phyloP scores from a whole-genome alignment of 2,797 vertebrate genomes.

The Apodemus agrarius region DNA sequence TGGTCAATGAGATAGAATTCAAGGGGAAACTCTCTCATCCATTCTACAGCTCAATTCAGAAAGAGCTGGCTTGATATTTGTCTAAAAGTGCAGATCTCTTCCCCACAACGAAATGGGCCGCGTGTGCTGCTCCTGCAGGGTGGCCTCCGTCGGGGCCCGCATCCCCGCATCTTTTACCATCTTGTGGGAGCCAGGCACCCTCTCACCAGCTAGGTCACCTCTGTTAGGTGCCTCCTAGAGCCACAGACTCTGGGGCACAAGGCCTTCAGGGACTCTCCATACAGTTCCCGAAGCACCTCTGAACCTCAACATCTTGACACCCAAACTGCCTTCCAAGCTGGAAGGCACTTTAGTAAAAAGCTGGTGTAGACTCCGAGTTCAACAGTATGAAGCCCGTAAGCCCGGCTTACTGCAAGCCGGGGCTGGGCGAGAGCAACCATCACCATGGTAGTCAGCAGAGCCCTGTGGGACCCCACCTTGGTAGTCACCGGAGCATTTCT shows the following conservation, averaged over 20 bases:
- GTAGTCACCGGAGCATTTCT: neutral
- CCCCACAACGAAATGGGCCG: neutral
- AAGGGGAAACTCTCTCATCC: constrained; percentile 10
- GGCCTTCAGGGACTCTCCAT: neutral
- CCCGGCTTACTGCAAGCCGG: neutral
- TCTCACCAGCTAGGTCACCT: neutral
- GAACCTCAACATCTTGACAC: neutral
- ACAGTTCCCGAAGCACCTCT: neutral
- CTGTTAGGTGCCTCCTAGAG: neutral
- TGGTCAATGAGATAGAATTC: neutral
- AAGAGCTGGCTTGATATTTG: neutral
- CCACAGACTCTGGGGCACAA: neutral
- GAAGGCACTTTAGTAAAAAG: neutral
- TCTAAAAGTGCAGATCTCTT: neutral
- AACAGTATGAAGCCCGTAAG: neutral
- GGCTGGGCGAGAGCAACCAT: neutral
- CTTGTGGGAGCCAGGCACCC: neutral
- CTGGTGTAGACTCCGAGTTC: no score
- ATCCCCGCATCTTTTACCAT: neutral
- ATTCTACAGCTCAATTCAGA: neutral
- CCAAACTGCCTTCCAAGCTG: neutral
- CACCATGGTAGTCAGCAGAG: fast-evolving
- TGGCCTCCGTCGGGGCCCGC: neutral
- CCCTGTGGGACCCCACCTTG: neutral
- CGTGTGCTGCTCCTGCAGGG: neutral